These are phyloP conservation scores for Apis laboriosa DNA, from an alignment of 1,140 invertebrate genomes.

Conservation along the genomic window DNA sequence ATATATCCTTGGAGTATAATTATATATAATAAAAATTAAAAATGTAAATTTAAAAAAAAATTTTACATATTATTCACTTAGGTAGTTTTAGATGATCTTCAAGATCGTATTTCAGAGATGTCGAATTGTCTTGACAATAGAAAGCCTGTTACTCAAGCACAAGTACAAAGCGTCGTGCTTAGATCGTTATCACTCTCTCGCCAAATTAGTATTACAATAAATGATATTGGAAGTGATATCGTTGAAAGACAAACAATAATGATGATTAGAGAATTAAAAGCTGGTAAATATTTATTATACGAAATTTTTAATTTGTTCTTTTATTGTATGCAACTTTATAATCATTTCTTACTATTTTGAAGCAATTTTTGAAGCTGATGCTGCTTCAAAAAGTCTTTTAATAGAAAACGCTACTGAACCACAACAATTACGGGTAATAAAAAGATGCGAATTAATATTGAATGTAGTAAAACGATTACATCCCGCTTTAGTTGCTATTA, in stretches of 20 bases:
- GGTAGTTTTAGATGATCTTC: conserved; percentile 76
- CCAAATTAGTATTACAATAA: conserved; percentile 73
- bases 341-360: conserved; percentile 36
- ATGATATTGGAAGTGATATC: conserved; percentile 76
- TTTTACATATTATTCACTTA: conserved; percentile 32
- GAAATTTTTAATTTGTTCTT: neutral
- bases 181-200: conserved; percentile 72
- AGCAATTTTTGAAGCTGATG: conserved; percentile 77
- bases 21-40: neutral
- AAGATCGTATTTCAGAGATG: conserved; percentile 70
- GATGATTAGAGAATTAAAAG: conserved; percentile 77
- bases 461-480: conserved; percentile 77
- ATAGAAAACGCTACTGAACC: conserved; percentile 72
- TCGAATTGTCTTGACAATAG: conserved; percentile 73
- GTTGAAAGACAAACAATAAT: conserved; percentile 75
- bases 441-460: conserved; percentile 77
- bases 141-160: conserved; percentile 68
- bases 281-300: conserved; percentile 64
- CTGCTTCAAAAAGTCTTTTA: conserved; percentile 72
- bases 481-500: conserved; percentile 70
- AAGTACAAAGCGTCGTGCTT: conserved; percentile 74
- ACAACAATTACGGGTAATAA: conserved; percentile 77
- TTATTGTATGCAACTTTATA: neutral
- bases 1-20: neutral
- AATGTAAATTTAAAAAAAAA: neutral